Evolutionary conservation across 2,113 vertebrate species (phyloP), one percentile per base, ranked within the genome.

Genomic region (Daubentonia madagascariensis): DNA sequence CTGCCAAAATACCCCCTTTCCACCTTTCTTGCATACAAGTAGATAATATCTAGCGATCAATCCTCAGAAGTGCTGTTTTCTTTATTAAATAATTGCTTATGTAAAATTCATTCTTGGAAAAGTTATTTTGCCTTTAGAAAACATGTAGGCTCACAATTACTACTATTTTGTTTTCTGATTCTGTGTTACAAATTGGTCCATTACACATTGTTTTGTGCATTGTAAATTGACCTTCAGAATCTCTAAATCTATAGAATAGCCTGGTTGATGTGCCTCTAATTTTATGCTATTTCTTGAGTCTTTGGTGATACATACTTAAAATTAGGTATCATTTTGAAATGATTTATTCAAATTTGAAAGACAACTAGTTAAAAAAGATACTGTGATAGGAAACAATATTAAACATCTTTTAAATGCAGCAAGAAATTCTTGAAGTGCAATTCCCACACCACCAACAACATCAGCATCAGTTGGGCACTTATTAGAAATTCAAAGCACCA

Each of bases 331-430:
- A 20, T 93, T 98, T 93, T 96, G 81, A 89, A 90, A 84, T 61
- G 54, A 72, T 43, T 4, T 61, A 4, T 96, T 79, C 52, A 97
- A 93, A 92, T 95, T 23, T 50, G 83, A 97, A 85, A 97, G 61
- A 59, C 67, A 78, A 22, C 7, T 52, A 25, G 63, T 92, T 95
- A 96, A 6, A 79, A 92, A 59, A 10, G 1, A 35, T n/a, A n/a
- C 35, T 78, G 57, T 57, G 59, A 88, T 85, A 88, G 40, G 35
- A 88, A 93, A 48, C 85, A 86, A 52, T 87, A 93, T 96, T 97
- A 92, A 79, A 95, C 78, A 80, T 95, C 68, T 76, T 67, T 63
- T 90, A 95, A 89, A 90, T 90, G 40, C 35, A 93, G 18, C 35
- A 81, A 65, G n/a, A 91, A 45, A 91, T 37, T 92, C 35, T 92